Evolutionary conservation across 2,797 vertebrate species (phyloP).

Genomic region (Gouania willdenowi): DNA sequence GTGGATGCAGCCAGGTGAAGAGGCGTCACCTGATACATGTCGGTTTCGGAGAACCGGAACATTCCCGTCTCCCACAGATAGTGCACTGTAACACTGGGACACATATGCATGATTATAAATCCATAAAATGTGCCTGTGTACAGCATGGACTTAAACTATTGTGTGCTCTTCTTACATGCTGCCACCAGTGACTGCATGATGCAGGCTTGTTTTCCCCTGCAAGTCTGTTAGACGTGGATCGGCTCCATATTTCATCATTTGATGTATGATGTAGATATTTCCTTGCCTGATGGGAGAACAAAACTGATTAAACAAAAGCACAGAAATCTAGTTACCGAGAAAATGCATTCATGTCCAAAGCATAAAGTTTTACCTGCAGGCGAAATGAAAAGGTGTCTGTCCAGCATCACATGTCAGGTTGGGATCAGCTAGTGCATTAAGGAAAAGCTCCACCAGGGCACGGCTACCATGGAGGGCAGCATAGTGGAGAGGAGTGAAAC

Average conservation of each 20-base stretch:
- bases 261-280: slow-evolving; percentile 75
- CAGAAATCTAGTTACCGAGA: too few species aligned
- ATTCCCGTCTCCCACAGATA: slow-evolving; percentile 78
- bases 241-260: slow-evolving; percentile 77
- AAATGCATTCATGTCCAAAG: neutral
- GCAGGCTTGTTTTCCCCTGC: slow-evolving; percentile 74
- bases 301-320: neutral
- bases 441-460: slow-evolving; percentile 66
- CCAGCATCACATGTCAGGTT: slow-evolving; percentile 75
- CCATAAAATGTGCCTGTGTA: neutral
- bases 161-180: slow-evolving; percentile 69
- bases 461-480: slow-evolving; percentile 76
- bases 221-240: slow-evolving; percentile 68
- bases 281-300: slow-evolving; percentile 65
- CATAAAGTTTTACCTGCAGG: slow-evolving; percentile 63
- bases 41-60: slow-evolving; percentile 77
- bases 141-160: neutral
- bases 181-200: slow-evolving; percentile 78
- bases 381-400: slow-evolving; percentile 80
- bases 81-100: slow-evolving; percentile 68
- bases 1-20: slow-evolving; percentile 78
- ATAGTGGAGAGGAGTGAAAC: slow-evolving; percentile 78
- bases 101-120: slow-evolving; percentile 10
- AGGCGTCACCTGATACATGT: slow-evolving; percentile 70
- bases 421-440: slow-evolving; percentile 73